These are phyloP conservation scores for Zosterops borbonicus DNA, from an alignment of 2,113 vertebrate species.

Conservation along the genomic window DNA sequence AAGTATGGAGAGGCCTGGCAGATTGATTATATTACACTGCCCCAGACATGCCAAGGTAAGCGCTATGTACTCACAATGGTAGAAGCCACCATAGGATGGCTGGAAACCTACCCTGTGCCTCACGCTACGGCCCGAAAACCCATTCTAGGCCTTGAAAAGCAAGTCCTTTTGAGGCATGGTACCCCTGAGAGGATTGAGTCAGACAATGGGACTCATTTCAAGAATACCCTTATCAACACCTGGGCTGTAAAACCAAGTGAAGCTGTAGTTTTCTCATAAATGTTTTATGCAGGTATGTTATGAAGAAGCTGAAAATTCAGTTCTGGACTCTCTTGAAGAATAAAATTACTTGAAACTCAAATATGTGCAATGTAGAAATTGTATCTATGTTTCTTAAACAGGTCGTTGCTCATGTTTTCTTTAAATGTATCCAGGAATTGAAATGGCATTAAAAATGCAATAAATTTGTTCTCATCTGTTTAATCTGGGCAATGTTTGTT, in stretches of 20 bases:
- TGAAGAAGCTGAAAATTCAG: background rate
- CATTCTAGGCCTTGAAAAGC: too few species aligned
- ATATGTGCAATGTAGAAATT: background rate
- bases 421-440: background rate
- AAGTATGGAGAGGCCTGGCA: too few species aligned
- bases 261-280: background rate
- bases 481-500: background rate
- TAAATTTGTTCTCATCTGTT: background rate
- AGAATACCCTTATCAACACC: too few species aligned
- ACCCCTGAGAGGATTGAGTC: too few species aligned
- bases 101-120: too few species aligned
- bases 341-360: background rate
- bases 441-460: background rate
- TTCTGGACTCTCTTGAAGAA: background rate
- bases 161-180: too few species aligned
- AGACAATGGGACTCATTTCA: too few species aligned
- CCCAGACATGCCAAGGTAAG: too few species aligned
- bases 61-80: too few species aligned
- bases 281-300: background rate
- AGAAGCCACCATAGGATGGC: too few species aligned
- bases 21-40: too few species aligned
- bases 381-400: background rate
- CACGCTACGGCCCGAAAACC: too few species aligned
- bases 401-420: background rate
- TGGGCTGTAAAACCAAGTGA: background rate